Percentiles rank a stretch among this genome's conserved stretches.
Evolutionary conservation across 2,888 invertebrate genomes (phyloP).

Genomic region (Caenorhabditis angaria): DNA sequence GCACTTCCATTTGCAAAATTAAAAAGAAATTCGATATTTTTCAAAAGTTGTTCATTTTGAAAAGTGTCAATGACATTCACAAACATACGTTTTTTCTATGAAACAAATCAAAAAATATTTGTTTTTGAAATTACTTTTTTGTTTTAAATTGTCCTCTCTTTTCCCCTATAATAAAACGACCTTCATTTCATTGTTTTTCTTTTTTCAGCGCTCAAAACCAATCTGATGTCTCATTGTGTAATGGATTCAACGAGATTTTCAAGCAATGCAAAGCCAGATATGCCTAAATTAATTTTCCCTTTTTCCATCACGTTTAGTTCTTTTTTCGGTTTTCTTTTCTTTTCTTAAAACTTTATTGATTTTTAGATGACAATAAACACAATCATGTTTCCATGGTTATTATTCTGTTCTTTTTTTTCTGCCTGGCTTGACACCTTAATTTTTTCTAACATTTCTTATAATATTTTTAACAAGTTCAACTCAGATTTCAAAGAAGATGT

Average conservation of each 20-base stretch:
- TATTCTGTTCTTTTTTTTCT: not conserved
- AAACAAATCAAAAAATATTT: not conserved
- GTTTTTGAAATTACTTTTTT: too few relatives aligned
- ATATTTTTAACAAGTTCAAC: not conserved
- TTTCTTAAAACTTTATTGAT: not conserved
- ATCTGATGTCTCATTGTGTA: conserved; percentile 87
- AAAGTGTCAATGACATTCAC: not conserved
- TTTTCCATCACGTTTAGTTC: not conserved
- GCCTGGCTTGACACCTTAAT: not conserved
- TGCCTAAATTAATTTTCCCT: conserved; percentile 14
- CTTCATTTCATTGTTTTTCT: not conserved
- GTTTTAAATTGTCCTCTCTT: not conserved
- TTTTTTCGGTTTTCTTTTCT: not conserved
- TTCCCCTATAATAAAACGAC: too few relatives aligned
- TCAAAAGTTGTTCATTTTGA: not conserved
- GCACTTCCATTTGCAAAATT: not conserved
- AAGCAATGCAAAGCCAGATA: conserved; percentile 85
- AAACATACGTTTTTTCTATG: too few relatives aligned
- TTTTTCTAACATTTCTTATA: not conserved
- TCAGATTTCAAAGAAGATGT: conserved; percentile 15
- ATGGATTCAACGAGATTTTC: conserved; percentile 96
- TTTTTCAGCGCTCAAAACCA: conserved; percentile 67
- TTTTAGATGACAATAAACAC: not conserved
- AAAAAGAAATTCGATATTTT: too few relatives aligned
- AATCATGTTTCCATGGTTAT: not conserved